Evolutionary conservation across 1,140 invertebrate genomes (phyloP).

Genomic region (Globodera rostochiensis): DNA sequence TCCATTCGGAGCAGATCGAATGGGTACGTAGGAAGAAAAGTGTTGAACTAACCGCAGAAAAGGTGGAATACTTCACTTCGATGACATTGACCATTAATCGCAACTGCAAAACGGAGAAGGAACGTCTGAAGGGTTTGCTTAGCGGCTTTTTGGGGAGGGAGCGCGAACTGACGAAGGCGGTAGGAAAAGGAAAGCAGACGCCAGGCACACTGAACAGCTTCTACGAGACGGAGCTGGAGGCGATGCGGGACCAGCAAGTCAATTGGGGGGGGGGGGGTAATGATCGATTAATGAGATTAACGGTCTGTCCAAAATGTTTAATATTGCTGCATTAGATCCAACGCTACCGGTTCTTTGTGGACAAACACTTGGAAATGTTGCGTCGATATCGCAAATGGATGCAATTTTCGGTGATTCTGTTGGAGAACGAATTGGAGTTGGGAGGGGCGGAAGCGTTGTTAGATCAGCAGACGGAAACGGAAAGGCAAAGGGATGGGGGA

Average conservation of each 20-base stretch:
- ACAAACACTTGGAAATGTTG: slow-evolving; percentile 26
- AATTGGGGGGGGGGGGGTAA: neutral
- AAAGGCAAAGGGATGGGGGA: neutral
- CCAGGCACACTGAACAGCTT: neutral
- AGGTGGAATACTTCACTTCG: slow-evolving; percentile 20
- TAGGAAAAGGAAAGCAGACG: slow-evolving; percentile 1
- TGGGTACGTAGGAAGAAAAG: slow-evolving; percentile 3
- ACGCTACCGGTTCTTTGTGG: slow-evolving; percentile 24
- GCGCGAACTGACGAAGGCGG: slow-evolving; percentile 2
- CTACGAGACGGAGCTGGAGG: slow-evolving; percentile 19
- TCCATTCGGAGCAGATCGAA: slow-evolving; percentile 20
- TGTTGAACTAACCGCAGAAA: neutral
- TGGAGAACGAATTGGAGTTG: slow-evolving; percentile 14
- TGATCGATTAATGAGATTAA: neutral
- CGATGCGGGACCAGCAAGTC: slow-evolving; percentile 21
- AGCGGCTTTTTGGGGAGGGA: slow-evolving; percentile 13
- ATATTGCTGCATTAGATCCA: slow-evolving; percentile 7
- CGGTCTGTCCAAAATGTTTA: neutral
- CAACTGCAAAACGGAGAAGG: slow-evolving; percentile 24
- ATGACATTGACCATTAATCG: slow-evolving; percentile 12
- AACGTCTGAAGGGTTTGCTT: slow-evolving; percentile 9
- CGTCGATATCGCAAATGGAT: slow-evolving; percentile 9
- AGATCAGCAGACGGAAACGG: neutral
- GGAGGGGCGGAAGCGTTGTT: neutral
- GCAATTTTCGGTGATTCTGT: neutral